Percentiles rank a stretch among this genome's conserved stretches.
Conservation (phyloP, 2,113 vertebrate genomes). For the Leuciscus idus region DNA sequence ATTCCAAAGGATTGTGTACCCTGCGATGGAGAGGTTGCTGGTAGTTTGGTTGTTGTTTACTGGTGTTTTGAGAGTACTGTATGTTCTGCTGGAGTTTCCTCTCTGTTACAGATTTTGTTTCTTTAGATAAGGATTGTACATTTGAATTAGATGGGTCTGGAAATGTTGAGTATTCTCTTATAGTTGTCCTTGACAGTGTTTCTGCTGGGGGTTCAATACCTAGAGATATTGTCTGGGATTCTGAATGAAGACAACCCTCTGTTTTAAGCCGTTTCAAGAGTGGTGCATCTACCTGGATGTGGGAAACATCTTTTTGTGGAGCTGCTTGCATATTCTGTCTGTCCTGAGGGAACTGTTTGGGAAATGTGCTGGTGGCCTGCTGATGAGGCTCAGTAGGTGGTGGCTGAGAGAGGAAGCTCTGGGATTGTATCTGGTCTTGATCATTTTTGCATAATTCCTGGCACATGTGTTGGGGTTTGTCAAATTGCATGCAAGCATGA, state of each 20-base stretch:
- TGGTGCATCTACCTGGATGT: slow-evolving; percentile 41
- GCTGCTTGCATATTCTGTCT: slow-evolving; percentile 6
- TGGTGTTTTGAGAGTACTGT: slow-evolving; percentile 77
- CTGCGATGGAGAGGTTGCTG: slow-evolving; percentile 73
- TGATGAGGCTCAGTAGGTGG: slow-evolving; percentile 66
- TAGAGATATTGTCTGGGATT: slow-evolving; percentile 68
- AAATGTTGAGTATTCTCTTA: slow-evolving; percentile 66
- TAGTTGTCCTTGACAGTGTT: slow-evolving; percentile 61
- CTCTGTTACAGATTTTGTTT: slow-evolving; percentile 53
- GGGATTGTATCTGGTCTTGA: slow-evolving; percentile 76
- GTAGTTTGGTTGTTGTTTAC: slow-evolving; percentile 76
- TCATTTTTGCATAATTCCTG: slow-evolving; percentile 80
- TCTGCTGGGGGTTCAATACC: slow-evolving; percentile 66
- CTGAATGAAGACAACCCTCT: slow-evolving; percentile 69
- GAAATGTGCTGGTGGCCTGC: slow-evolving; percentile 61
- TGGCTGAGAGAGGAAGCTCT: slow-evolving; percentile 69
- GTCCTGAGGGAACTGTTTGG: slow-evolving; percentile 54
- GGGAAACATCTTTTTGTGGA: slow-evolving; percentile 42
- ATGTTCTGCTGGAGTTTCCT: slow-evolving; percentile 69
- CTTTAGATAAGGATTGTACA: slow-evolving; percentile 69
- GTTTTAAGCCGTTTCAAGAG: slow-evolving; percentile 66
- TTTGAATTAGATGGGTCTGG: slow-evolving; percentile 61
- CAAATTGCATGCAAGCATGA: slow-evolving; percentile 64
- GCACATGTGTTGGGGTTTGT: slow-evolving; percentile 63
- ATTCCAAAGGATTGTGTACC: slow-evolving; percentile 63